phyloP scores from a whole-genome alignment of 2,888 invertebrate genomes.

The Hemithea aestivaria region DNA sequence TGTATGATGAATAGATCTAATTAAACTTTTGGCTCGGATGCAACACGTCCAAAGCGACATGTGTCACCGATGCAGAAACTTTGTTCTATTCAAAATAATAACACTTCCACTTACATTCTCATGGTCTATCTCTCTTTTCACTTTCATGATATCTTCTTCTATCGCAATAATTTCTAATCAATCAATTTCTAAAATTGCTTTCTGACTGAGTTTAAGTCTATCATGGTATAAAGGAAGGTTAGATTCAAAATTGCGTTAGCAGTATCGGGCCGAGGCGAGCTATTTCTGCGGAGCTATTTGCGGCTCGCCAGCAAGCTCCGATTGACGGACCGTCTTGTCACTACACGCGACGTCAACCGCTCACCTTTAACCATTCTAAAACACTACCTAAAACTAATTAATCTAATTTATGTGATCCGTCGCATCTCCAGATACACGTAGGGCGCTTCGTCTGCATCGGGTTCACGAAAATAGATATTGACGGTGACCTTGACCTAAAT shows the following conservation, averaged over 20 bases:
- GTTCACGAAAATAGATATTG: constrained; percentile 28
- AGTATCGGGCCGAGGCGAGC: constrained; percentile 72
- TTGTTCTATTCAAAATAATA: constrained; percentile 28
- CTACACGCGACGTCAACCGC: constrained; percentile 54
- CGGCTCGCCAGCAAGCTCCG: constrained; percentile 71
- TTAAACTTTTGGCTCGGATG: constrained; percentile 54
- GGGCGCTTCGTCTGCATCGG: constrained; percentile 8
- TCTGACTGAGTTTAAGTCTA: constrained; percentile 31
- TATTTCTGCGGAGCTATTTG: constrained; percentile 73
- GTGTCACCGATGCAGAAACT: constrained; percentile 36
- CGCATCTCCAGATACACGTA: constrained; percentile 4
- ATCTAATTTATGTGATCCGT: constrained; percentile 1
- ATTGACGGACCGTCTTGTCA: constrained; percentile 77
- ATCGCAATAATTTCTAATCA: constrained; percentile 7
- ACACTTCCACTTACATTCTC: constrained; percentile 21
- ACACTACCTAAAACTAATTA: constrained; percentile 35
- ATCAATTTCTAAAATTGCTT: constrained; percentile 13
- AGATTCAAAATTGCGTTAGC: constrained; percentile 73
- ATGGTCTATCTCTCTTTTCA: constrained; percentile 21
- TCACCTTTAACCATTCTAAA: constrained; percentile 48
- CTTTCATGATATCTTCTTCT: constrained; percentile 16
- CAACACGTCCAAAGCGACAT: constrained; percentile 44
- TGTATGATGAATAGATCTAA: constrained; percentile 46
- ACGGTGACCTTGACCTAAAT: constrained; percentile 74
- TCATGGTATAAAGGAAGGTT: constrained; percentile 48